Evolutionary conservation across 2,113 vertebrate genomes (phyloP).

Genomic region (Cebidichthys violaceus): DNA sequence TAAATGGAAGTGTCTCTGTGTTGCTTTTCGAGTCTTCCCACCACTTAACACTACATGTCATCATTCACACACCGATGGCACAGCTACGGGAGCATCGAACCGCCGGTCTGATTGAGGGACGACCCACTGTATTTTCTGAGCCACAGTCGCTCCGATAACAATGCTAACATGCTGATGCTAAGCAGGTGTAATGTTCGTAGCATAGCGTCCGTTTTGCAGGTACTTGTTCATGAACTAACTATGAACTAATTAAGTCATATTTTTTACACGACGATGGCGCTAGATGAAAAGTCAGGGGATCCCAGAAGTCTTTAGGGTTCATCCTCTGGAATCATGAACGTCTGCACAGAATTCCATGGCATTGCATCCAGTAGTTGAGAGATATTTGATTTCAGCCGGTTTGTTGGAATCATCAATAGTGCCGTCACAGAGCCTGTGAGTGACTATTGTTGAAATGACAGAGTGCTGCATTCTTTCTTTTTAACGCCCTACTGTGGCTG

Average conservation of each 20-base stretch:
- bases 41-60: too few species aligned
- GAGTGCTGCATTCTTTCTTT: not conserved
- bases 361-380: too few species aligned
- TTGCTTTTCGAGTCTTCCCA: too few species aligned
- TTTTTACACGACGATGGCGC: too few species aligned
- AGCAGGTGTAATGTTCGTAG: not conserved
- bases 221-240: too few species aligned
- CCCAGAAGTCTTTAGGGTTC: not conserved
- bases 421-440: not conserved
- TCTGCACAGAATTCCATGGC: too few species aligned
- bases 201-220: not conserved
- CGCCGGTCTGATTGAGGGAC: too few species aligned
- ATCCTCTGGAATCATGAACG: not conserved
- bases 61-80: too few species aligned
- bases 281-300: not conserved
- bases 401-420: not conserved
- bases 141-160: not conserved
- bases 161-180: not conserved
- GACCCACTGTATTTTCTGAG: too few species aligned
- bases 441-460: not conserved
- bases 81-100: too few species aligned
- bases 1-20: too few species aligned
- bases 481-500: not conserved
- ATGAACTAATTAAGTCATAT: not conserved
- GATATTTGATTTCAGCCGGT: not conserved